Conservation (phyloP, 2,797 vertebrate species). For the Enteromius viviparus region DNA sequence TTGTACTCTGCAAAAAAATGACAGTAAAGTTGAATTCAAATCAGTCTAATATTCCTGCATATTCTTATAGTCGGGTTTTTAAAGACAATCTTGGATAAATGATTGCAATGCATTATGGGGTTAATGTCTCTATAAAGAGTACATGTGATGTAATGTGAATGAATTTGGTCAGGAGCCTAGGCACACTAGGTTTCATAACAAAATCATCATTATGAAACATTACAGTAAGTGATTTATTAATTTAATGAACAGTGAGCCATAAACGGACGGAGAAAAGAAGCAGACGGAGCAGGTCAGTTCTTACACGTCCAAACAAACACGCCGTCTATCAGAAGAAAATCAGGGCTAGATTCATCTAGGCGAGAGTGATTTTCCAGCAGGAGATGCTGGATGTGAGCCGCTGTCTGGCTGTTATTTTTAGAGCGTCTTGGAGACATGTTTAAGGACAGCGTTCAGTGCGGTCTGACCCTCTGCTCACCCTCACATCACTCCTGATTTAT, state of each 20-base stretch:
- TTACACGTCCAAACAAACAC: background rate
- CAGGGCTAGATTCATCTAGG: background rate
- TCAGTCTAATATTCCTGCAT: background rate
- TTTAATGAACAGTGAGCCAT: background rate
- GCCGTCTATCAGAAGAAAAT: background rate
- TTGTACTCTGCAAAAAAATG: background rate
- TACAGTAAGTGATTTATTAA: background rate
- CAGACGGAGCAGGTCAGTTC: background rate
- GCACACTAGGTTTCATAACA: background rate
- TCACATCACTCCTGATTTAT: background rate
- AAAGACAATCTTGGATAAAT: background rate
- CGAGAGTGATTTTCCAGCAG: conserved; percentile 18
- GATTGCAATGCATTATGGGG: no score
- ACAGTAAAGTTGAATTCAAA: background rate
- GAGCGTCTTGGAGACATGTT: conserved; percentile 5
- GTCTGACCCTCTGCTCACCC: background rate
- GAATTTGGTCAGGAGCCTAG: background rate
- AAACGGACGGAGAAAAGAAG: background rate
- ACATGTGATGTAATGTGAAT: background rate
- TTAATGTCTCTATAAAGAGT: background rate
- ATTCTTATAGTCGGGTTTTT: background rate
- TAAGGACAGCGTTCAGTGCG: background rate
- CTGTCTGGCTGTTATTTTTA: conserved; percentile 8
- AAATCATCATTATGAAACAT: conserved; percentile 6
- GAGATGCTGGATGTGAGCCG: background rate